phyloP scores from a whole-genome alignment of 2,888 invertebrate species.

The Philaethria dido region DNA sequence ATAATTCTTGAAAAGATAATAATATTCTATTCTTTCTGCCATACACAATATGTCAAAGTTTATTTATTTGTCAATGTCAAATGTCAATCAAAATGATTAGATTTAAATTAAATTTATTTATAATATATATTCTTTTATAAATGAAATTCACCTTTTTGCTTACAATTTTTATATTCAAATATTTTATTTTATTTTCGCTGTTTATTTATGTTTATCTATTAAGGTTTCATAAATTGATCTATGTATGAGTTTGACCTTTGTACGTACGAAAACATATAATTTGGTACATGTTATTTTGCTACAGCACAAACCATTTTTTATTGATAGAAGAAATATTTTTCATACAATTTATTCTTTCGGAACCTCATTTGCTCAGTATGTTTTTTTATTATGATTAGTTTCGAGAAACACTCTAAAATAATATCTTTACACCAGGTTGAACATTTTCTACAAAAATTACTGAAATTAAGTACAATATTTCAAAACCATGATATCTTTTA shows the following conservation, averaged over 20 bases:
- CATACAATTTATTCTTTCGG: no score
- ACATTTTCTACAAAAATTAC: not conserved
- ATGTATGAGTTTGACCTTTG: no score
- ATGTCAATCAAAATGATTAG: not conserved
- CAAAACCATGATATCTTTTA: not conserved
- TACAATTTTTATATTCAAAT: not conserved
- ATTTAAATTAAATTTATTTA: not conserved
- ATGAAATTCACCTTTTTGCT: not conserved
- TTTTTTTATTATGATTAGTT: not conserved
- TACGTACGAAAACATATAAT: not conserved
- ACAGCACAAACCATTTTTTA: no score
- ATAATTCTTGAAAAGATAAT: not conserved
- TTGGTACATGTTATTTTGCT: no score
- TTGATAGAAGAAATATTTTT: no score
- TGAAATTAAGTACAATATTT: not conserved
- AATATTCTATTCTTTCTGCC: slow-evolving; percentile 2
- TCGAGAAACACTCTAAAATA: not conserved
- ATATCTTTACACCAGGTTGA: slow-evolving; percentile 2
- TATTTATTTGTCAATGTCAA: slow-evolving; percentile 6
- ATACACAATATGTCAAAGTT: not conserved
- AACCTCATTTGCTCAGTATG: no score
- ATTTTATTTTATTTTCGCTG: not conserved
- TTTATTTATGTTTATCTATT: no score
- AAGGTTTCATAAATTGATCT: no score
- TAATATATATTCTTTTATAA: not conserved